Percentiles rank a stretch among this genome's conserved stretches.
Conservation (phyloP, 2,888 invertebrate genomes). For the Drosophila anomalata region DNA sequence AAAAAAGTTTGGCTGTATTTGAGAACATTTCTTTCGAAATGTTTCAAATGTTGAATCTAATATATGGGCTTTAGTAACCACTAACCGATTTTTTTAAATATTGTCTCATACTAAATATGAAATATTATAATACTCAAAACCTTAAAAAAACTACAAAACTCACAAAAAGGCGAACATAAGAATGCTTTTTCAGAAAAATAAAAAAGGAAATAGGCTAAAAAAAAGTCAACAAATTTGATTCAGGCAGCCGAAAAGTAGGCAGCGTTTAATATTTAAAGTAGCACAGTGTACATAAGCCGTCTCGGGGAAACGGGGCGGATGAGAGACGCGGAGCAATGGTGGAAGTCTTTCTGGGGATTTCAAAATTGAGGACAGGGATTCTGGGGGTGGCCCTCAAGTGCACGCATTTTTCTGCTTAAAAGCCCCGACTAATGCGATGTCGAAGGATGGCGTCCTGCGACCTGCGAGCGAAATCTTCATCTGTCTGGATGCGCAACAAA, state of each 20-base stretch:
- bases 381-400: slow-evolving; percentile 60
- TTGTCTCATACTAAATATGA: too few relatives aligned
- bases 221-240: slow-evolving; percentile 45
- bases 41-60: too few relatives aligned
- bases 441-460: slow-evolving; percentile 16
- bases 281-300: slow-evolving; percentile 11
- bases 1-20: not conserved
- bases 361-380: not conserved
- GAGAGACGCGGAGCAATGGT: slow-evolving; percentile 9
- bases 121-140: too few relatives aligned
- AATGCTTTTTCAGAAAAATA: slow-evolving; percentile 7
- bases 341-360: slow-evolving; percentile 15
- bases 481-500: slow-evolving; percentile 74
- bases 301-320: slow-evolving; percentile 22
- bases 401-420: slow-evolving; percentile 80
- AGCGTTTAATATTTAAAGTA: slow-evolving; percentile 65
- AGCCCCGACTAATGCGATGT: slow-evolving; percentile 76
- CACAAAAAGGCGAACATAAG: not conserved
- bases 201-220: slow-evolving; percentile 2
- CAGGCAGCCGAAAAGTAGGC: slow-evolving; percentile 62
- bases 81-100: too few relatives aligned
- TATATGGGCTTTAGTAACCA: too few relatives aligned
- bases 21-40: too few relatives aligned
- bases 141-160: not conserved
- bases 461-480: slow-evolving; percentile 27